Conservation (phyloP, 2,797 vertebrate genomes). For the Podarcis lilfordi region DNA sequence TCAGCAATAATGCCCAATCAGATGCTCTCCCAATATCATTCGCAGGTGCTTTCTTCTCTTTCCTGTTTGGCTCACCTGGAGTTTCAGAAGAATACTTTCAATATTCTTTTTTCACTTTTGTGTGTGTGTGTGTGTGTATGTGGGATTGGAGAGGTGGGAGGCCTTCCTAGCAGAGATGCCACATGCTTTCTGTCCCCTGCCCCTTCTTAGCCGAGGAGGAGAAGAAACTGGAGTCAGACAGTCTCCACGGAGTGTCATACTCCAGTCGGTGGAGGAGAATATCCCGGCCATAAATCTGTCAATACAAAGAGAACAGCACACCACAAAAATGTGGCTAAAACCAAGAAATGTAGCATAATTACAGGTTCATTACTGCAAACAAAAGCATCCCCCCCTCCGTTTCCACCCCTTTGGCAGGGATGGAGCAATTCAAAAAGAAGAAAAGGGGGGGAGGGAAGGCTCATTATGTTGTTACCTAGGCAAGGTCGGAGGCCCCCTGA, state of each 20-base stretch:
- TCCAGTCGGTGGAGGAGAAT: constrained; percentile 52
- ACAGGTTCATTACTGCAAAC: constrained; percentile 78
- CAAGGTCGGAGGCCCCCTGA: constrained; percentile 70
- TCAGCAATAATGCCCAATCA: neutral
- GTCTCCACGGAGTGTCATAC: constrained; percentile 63
- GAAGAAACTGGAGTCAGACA: constrained; percentile 64
- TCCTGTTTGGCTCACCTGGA: neutral
- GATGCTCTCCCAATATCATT: no score
- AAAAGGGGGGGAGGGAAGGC: constrained; percentile 33
- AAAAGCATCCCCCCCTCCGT: constrained; percentile 72
- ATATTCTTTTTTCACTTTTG: neutral
- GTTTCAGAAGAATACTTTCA: neutral
- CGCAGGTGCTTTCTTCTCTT: neutral
- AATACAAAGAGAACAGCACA: constrained; percentile 74
- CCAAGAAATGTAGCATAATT: constrained; percentile 78
- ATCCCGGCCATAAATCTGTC: constrained; percentile 75
- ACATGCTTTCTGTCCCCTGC: neutral
- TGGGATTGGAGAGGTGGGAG: constrained; percentile 21
- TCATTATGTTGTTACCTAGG: constrained; percentile 77
- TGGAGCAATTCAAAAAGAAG: constrained; percentile 67
- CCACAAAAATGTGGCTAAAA: constrained; percentile 74
- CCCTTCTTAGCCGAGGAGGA: constrained; percentile 15
- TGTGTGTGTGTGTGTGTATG: neutral
- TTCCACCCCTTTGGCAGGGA: constrained; percentile 77
- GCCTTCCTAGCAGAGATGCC: constrained; percentile 3